phyloP scores from a whole-genome alignment of 2,888 invertebrate genomes.

The Gryllus longicercus region DNA sequence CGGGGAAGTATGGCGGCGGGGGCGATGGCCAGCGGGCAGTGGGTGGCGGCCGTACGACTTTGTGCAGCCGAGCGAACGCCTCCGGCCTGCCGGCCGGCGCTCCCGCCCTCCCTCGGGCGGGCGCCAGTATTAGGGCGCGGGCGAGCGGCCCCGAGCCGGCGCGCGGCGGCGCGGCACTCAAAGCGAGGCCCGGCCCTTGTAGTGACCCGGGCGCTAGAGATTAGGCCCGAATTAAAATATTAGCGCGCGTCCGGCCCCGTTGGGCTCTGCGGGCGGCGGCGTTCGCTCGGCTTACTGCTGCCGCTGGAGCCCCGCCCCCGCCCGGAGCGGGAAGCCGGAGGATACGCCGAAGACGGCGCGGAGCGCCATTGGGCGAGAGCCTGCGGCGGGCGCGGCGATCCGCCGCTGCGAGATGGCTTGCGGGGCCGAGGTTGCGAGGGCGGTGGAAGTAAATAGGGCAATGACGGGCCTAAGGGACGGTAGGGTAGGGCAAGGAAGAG shows the following conservation, averaged over 20 bases:
- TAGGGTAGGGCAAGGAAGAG: too few species aligned
- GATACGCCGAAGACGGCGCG: too few species aligned
- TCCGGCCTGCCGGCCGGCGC: background rate
- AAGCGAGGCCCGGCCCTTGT: slow-evolving; percentile 1
- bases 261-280: background rate
- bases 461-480: too few species aligned
- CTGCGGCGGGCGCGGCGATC: too few species aligned
- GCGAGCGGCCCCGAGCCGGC: background rate
- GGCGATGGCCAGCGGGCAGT: background rate
- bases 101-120: background rate
- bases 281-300: background rate
- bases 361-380: too few species aligned
- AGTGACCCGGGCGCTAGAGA: background rate
- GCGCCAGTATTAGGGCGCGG: background rate
- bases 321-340: too few species aligned
- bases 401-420: too few species aligned
- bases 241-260: background rate
- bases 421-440: too few species aligned
- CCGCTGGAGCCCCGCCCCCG: too few species aligned
- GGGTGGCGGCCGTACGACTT: background rate
- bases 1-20: background rate
- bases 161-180: background rate
- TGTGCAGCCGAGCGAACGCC: background rate
- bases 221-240: slow-evolving; percentile 17
- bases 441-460: too few species aligned